Evolutionary conservation across 2,797 vertebrate genomes (phyloP), one percentile per base, ranked within the genome.

Genomic region (Enteromius thamalakanensis): DNA sequence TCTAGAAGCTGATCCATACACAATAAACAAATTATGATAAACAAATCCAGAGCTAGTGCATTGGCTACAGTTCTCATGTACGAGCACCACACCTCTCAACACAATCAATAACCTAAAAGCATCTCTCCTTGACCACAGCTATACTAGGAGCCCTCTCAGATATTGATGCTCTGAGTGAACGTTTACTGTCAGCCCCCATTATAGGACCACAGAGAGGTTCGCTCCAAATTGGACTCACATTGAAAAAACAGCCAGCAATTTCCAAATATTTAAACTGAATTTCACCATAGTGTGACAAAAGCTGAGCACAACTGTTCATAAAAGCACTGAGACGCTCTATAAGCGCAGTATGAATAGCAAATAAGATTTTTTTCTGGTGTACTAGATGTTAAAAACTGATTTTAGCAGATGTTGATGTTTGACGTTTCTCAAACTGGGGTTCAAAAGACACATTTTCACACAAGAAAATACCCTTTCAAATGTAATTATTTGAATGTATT

Each of bases 111-210:
- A 26, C 26, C 23, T 15, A 81, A 45, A 70, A 80, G 62, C 68
- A 77, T 67, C 23, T 80, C 58, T 64, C 71, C 55, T 65, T 49
- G 53, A 62, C 79, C 82, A 75, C 64, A 65, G 76, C 51, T 82
- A 79, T 68, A 82, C 75, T 80, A 60, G 58, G 78, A 82, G n/a
- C 53, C 49, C 26, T 74, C 49, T 76, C 32, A 62, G 19, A 42
- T 51, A 53, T 29, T 71, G 32, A 68, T 32, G 34, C 21, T 9
- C 40, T 76, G 17, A 76, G 69, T 4, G 19, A 72, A 75, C 12
- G 42, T 14, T 42, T 68, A 53, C 65, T 17, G 0, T 75, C 40
- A 55, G 76, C 84, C 58, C 29, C 70, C 26, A 32, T 68, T 68
- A 49, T 26, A 29, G 10, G 21, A 70, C 51, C 67, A 70, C 55